These are phyloP conservation scores for Stenchaetothrips biformis DNA, from an alignment of 2,888 invertebrate species.

Conservation along the genomic window DNA sequence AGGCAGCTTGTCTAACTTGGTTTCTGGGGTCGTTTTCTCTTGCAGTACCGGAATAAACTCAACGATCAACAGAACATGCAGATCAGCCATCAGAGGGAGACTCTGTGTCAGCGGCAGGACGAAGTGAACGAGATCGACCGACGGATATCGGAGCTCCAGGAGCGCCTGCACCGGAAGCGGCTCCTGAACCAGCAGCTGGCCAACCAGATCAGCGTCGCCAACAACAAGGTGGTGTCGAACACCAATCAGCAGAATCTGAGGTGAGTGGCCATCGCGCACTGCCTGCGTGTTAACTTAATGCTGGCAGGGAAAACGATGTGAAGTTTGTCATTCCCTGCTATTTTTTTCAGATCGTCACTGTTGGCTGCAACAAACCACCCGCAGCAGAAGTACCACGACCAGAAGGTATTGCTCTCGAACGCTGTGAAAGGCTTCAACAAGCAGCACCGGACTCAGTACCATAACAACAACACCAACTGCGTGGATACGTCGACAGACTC, in stretches of 20 bases:
- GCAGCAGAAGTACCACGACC: constrained; percentile 41
- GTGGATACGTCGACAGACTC: constrained; percentile 15
- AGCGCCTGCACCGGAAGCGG: constrained; percentile 81
- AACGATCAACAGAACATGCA: constrained; percentile 92
- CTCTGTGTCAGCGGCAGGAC: constrained; percentile 80
- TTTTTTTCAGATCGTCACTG: constrained; percentile 24
- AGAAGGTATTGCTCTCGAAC: background rate
- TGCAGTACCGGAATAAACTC: constrained; percentile 91
- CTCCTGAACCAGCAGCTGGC: constrained; percentile 73
- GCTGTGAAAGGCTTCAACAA: constrained; percentile 26
- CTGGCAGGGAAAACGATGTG: too few relatives aligned
- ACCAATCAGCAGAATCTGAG: constrained; percentile 35
- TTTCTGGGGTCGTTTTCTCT: too few relatives aligned
- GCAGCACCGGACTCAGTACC: constrained; percentile 46
- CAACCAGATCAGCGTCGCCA: constrained; percentile 53
- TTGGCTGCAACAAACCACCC: constrained; percentile 39
- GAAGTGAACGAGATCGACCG: constrained; percentile 90
- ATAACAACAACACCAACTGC: constrained; percentile 37
- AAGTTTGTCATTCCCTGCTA: background rate
- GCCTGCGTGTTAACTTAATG: too few relatives aligned
- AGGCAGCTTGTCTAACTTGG: constrained; percentile 28
- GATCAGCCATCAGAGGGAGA: constrained; percentile 81
- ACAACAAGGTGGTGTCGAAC: constrained; percentile 34
- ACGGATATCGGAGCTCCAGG: constrained; percentile 88
- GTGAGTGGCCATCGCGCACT: constrained; percentile 27